Percentiles rank a stretch among this genome's conserved stretches.
Conservation (phyloP, 2,888 invertebrate species). For the Drosophila monieri region DNA sequence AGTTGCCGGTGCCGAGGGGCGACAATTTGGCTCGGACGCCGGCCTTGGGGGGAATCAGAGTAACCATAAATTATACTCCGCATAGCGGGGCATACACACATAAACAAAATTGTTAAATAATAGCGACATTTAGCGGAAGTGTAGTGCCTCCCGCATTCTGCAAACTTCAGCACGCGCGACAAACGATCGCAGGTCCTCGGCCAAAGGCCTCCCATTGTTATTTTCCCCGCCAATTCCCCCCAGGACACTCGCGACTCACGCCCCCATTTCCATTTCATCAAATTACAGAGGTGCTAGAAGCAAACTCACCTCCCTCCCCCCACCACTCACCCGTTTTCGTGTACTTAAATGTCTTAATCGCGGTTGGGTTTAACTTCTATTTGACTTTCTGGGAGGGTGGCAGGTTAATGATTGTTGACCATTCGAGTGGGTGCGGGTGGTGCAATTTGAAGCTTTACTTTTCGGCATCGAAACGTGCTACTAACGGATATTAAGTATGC, state of each 20-base stretch:
- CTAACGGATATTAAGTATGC: slow-evolving; percentile 55
- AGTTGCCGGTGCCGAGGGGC: slow-evolving; percentile 37
- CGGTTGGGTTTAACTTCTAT: slow-evolving; percentile 33
- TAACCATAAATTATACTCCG: slow-evolving; percentile 73
- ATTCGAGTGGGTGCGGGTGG: not conserved
- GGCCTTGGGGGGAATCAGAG: slow-evolving; percentile 49
- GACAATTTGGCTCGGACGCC: slow-evolving; percentile 67
- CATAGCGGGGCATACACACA: slow-evolving; percentile 44
- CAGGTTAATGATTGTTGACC: slow-evolving; percentile 33
- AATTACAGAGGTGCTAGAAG: slow-evolving; percentile 58
- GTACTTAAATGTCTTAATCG: slow-evolving; percentile 66
- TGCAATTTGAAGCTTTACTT: slow-evolving; percentile 40
- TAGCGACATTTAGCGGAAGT: slow-evolving; percentile 77
- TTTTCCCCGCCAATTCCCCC: not conserved
- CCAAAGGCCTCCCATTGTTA: slow-evolving; percentile 1
- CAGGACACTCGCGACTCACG: not conserved
- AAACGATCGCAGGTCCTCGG: slow-evolving; percentile 57
- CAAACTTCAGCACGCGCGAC: slow-evolving; percentile 64
- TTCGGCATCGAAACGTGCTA: slow-evolving; percentile 59
- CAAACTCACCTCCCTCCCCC: slow-evolving; percentile 8
- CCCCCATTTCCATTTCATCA: slow-evolving; percentile 46
- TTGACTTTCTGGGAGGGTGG: slow-evolving; percentile 22
- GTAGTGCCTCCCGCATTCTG: slow-evolving; percentile 59
- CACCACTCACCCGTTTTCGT: not conserved
- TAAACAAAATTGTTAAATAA: slow-evolving; percentile 76